phyloP scores from a whole-genome alignment of 2,888 invertebrate genomes.

The Sarcophaga variegata region DNA sequence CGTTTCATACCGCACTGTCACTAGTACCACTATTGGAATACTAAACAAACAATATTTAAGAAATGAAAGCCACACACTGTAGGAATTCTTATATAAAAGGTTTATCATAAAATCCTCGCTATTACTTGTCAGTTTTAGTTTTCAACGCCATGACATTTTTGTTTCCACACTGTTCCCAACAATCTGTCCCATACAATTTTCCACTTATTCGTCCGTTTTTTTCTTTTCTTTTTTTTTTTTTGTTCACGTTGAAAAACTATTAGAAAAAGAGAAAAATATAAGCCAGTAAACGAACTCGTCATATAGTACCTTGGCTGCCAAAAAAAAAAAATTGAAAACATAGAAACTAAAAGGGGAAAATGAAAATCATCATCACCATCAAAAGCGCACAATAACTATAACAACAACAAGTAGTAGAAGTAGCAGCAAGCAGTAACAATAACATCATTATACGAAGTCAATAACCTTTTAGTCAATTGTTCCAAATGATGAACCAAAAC shows the following conservation, averaged over 20 bases:
- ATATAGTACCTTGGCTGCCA: slow-evolving; percentile 4
- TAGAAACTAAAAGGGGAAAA: slow-evolving; percentile 23
- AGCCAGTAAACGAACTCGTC: slow-evolving; percentile 12
- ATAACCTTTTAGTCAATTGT: slow-evolving; percentile 63
- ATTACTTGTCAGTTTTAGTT: slow-evolving; percentile 31
- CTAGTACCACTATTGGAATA: slow-evolving; percentile 13
- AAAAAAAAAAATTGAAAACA: slow-evolving; percentile 24
- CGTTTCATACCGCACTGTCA: slow-evolving; percentile 20
- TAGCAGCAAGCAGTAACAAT: slow-evolving; percentile 55
- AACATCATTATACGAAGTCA: slow-evolving; percentile 68
- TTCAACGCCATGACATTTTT: slow-evolving; percentile 1
- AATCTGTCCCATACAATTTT: slow-evolving; percentile 54
- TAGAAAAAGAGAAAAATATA: slow-evolving; percentile 11
- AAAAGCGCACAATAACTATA: slow-evolving; percentile 12
- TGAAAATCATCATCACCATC: slow-evolving; percentile 32
- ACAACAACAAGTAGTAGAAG: background rate
- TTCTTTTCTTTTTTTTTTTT: background rate
- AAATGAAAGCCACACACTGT: background rate
- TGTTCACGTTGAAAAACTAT: background rate
- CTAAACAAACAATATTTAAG: background rate
- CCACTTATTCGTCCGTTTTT: slow-evolving; percentile 21
- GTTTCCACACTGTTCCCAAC: background rate
- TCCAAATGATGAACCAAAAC: slow-evolving; percentile 49
- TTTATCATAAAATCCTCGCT: slow-evolving; percentile 38
- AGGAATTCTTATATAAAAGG: background rate